These are phyloP conservation scores for Sminthurinus signatus DNA, from an alignment of 1,140 invertebrate species.

Conservation along the genomic window DNA sequence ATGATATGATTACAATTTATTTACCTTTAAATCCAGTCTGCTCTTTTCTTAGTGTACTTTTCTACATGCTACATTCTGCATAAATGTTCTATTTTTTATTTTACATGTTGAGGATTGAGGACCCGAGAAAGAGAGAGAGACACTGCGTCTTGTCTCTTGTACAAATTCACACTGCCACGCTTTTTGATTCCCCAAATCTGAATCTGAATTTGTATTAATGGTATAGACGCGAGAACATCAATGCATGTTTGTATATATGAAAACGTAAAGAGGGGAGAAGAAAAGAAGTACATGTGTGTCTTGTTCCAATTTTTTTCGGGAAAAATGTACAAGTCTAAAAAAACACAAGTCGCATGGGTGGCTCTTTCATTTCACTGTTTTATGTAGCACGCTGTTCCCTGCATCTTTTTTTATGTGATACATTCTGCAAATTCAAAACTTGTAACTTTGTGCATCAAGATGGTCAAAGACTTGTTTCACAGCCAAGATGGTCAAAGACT, in stretches of 20 bases:
- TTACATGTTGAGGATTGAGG: neutral
- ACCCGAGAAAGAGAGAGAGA: neutral
- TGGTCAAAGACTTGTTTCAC: too few relatives aligned
- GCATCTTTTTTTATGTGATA: too few relatives aligned
- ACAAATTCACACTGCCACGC: neutral
- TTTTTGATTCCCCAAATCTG: neutral
- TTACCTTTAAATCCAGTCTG: too few relatives aligned
- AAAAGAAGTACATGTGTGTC: constrained; percentile 1
- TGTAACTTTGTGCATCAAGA: too few relatives aligned
- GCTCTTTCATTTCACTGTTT: too few relatives aligned
- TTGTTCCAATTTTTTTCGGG: constrained; percentile 2
- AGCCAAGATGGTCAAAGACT: too few relatives aligned
- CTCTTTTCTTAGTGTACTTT: neutral
- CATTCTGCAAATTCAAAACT: too few relatives aligned
- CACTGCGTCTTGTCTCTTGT: neutral
- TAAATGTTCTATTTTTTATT: neutral
- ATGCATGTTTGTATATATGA: neutral
- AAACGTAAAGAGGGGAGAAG: neutral
- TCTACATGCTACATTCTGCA: neutral
- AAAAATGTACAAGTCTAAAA: too few relatives aligned
- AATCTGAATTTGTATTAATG: too few relatives aligned
- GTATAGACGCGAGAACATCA: neutral
- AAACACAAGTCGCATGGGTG: neutral
- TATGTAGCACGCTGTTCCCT: too few relatives aligned
- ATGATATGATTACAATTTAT: too few relatives aligned